Evolutionary conservation across 2,797 vertebrate species (phyloP).

Genomic region (Cyprinodon diabolis): DNA sequence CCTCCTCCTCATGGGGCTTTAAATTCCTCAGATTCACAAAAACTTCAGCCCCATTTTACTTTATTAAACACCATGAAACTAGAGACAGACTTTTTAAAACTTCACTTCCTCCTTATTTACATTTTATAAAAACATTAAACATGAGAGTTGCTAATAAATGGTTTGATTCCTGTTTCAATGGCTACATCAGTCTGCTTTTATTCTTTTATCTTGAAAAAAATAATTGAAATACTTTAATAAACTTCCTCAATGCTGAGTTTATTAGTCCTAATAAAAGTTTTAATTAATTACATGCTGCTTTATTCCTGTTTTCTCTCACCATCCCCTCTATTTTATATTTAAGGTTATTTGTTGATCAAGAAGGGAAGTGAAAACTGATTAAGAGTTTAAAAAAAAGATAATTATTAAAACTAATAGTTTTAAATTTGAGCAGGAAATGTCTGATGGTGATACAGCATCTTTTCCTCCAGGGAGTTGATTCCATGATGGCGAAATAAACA

Average conservation of each 20-base stretch:
- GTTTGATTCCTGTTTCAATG: background rate
- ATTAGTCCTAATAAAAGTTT: background rate
- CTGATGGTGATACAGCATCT: background rate
- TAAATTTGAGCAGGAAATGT: background rate
- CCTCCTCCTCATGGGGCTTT: background rate
- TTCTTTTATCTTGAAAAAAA: too few relatives aligned
- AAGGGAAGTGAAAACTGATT: background rate
- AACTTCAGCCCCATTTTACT: background rate
- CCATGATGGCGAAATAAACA: background rate
- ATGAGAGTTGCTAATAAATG: background rate
- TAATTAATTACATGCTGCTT: background rate
- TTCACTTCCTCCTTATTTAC: background rate
- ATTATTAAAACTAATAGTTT: background rate
- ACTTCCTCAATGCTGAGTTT: too few relatives aligned
- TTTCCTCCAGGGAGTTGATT: background rate
- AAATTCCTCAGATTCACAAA: background rate
- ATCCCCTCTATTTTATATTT: background rate
- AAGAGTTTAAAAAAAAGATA: background rate
- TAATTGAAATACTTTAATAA: too few relatives aligned
- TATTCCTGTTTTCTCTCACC: background rate
- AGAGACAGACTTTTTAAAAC: background rate
- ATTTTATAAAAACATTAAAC: background rate
- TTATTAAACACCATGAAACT: too few relatives aligned
- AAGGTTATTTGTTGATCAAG: background rate
- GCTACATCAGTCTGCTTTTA: background rate